Conservation (phyloP, 2,888 invertebrate genomes). For the Pyrrhia umbra region DNA sequence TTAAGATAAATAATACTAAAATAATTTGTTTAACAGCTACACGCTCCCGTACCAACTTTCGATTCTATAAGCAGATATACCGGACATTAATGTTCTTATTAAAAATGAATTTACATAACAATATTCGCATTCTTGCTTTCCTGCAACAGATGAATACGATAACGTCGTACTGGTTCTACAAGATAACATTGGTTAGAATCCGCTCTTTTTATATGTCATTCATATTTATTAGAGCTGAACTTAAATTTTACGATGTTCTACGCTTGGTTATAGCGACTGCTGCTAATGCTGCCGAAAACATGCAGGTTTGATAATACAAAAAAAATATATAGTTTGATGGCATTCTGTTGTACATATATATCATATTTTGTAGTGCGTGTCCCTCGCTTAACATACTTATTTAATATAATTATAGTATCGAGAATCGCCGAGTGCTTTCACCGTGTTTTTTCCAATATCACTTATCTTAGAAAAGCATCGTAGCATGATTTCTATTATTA, state of each 20-base stretch:
- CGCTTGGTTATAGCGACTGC: constrained; percentile 9
- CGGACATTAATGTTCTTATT: constrained; percentile 39
- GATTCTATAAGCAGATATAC: constrained; percentile 49
- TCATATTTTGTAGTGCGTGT: no score
- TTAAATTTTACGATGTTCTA: constrained; percentile 41
- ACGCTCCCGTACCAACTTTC: constrained; percentile 41
- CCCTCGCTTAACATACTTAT: constrained; percentile 7
- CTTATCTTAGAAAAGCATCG: constrained; percentile 54
- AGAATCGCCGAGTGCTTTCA: constrained; percentile 12
- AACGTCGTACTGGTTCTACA: constrained; percentile 49
- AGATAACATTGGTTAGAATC: constrained; percentile 50
- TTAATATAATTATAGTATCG: background rate
- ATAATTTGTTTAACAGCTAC: constrained; percentile 77
- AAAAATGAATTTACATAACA: constrained; percentile 59
- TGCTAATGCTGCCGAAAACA: constrained; percentile 12
- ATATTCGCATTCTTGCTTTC: constrained; percentile 48
- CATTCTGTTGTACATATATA: background rate
- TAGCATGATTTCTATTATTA: constrained; percentile 41
- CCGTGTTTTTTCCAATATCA: constrained; percentile 7
- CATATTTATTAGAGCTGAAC: constrained; percentile 61
- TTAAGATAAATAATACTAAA: constrained; percentile 74
- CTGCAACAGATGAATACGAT: constrained; percentile 56
- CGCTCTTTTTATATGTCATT: constrained; percentile 53
- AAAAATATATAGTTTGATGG: background rate
- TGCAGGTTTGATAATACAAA: background rate